Conservation (phyloP, 1,140 invertebrate genomes). For the Megalopta genalis region DNA sequence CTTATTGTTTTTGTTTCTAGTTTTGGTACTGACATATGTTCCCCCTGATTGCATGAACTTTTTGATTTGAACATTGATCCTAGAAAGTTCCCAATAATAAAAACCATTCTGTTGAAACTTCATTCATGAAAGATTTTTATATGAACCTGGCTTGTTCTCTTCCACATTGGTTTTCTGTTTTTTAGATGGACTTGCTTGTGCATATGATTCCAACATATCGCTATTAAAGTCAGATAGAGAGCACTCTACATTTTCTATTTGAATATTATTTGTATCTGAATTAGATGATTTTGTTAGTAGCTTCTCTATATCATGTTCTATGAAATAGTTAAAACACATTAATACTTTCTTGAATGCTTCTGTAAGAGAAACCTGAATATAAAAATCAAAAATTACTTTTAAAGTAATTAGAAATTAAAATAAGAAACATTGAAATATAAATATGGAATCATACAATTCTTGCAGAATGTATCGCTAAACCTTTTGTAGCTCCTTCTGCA, state of each 20-base stretch:
- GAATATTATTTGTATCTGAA: not conserved
- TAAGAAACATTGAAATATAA: not conserved
- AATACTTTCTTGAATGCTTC: slow-evolving; percentile 42
- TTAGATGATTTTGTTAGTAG: not conserved
- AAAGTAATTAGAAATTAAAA: too few relatives aligned
- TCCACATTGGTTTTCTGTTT: not conserved
- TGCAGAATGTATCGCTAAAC: slow-evolving; percentile 61
- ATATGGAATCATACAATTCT: slow-evolving; percentile 55
- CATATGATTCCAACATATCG: not conserved
- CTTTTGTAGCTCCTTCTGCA: slow-evolving; percentile 61
- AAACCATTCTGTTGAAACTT: not conserved
- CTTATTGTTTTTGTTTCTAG: not conserved
- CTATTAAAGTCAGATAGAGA: not conserved
- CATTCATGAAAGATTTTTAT: not conserved
- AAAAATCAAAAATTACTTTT: not conserved
- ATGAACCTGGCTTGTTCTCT: slow-evolving; percentile 11
- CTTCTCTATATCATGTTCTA: slow-evolving; percentile 22
- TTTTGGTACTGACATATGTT: not conserved
- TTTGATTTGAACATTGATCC: not conserved
- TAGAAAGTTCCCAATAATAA: not conserved
- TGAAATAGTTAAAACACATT: slow-evolving; percentile 28
- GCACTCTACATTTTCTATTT: not conserved
- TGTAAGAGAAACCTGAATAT: slow-evolving; percentile 35
- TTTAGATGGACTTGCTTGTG: not conserved
- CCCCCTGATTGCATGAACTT: not conserved